Percentiles rank a stretch among this genome's conserved stretches.
phyloP scores from a whole-genome alignment of 2,888 invertebrate genomes.

The Girardia tigrina region DNA sequence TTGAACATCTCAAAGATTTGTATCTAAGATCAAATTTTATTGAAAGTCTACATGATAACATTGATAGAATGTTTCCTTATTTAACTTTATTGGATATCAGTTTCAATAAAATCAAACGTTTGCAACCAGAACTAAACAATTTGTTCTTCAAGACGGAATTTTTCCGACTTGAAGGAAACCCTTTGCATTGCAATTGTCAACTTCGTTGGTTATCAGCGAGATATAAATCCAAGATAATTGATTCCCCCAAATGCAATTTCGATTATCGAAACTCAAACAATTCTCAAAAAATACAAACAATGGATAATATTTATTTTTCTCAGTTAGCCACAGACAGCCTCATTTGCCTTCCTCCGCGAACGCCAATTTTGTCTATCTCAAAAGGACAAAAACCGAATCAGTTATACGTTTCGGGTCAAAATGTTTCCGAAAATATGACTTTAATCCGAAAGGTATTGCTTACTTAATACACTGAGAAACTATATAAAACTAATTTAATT shows the following conservation, averaged over 20 bases:
- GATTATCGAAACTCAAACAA: neutral
- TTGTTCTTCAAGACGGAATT: neutral
- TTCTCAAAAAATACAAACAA: neutral
- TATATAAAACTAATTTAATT: too few relatives aligned
- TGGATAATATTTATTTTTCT: neutral
- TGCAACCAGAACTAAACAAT: constrained; percentile 5
- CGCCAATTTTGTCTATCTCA: neutral
- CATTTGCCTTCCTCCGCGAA: neutral
- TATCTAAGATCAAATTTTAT: neutral
- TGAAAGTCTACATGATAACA: constrained; percentile 11
- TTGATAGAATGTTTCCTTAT: neutral
- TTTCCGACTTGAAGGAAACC: constrained; percentile 8
- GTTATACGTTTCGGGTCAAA: neutral
- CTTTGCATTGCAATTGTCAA: neutral
- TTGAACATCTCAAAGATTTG: neutral
- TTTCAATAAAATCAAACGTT: neutral
- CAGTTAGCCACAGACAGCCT: constrained; percentile 4
- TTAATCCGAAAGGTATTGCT: neutral
- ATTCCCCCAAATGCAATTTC: neutral
- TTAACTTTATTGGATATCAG: neutral
- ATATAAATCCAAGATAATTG: neutral
- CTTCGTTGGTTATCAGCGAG: neutral
- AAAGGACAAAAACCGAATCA: neutral
- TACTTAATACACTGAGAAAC: too few relatives aligned
- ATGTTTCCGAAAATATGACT: neutral